Evolutionary conservation across 2,113 vertebrate species (phyloP), one percentile per base, ranked within the genome.

Genomic region (Apteryx owenii): DNA sequence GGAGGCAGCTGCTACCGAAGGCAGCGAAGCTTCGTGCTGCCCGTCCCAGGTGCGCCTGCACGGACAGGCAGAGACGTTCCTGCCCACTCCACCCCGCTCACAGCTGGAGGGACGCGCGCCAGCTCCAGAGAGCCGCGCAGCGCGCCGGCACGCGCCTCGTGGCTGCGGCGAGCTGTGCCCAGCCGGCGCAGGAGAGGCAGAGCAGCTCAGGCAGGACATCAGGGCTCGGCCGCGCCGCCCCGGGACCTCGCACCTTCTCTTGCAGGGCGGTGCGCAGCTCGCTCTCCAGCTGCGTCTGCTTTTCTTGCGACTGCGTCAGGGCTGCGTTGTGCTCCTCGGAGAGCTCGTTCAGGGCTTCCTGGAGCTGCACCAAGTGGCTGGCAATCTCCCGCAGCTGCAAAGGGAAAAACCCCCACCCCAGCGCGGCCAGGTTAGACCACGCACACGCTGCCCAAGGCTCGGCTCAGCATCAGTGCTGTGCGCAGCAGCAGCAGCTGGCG

Each of bases 191-290:
- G 42, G 42, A 44, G 42, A 44, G 42, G 42, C 42, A 10, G 42
- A 44, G 42, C 42, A 44, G 42, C 11, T 42, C 64, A 7, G 7
- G 46, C 2, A 2, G 29, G 13, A 26, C 29, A 23, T 6, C 12
- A 0, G 7, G 18, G 3, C 7, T 44, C 44, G 19, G 25, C 65
- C 76, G 73, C 18, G 68, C 44, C 10, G 1, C 31, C 5, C 33
- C 81, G 58, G 12, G 16, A 31, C 36, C 7, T 15, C 87, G 96
- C 79, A 99, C 99, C 99, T 99, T 99, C 80, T 99, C 98, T 31
- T 98, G 96, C 11, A 98, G 90, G 28, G 98, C 97, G 38, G 96
- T 82, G 33, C 42, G 71, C 25, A 99, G 98, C 22, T 99, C 98
- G 2, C 72, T 97, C 93, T 99, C 98, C 13, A 99, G 96, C 14